These are phyloP conservation scores for rat (Rattus norvegicus) DNA, from an alignment of 2,113 vertebrate genomes.

Conservation along the genomic window GRCr8 NC_086035.1:51807001-51807500, in stretches of 20 bases:
- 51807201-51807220: not conserved
- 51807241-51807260: not conserved
- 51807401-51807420: not conserved
- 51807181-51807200: not conserved
- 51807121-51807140: constrained; percentile 22
- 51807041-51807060: not conserved
- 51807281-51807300: not conserved
- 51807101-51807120: constrained; percentile 18
- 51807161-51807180: not conserved
- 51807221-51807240: not conserved
- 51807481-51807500: not conserved
- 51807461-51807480: not conserved
- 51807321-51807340: not conserved
- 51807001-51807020: not conserved
- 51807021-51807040: constrained; percentile 28
- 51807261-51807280: not conserved
- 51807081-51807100: constrained; percentile 23
- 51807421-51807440: not conserved
- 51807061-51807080: not conserved
- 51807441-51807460: not conserved
- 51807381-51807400: not conserved
- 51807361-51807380: not conserved
- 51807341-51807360: not conserved
- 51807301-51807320: not conserved
- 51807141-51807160: not conserved